Evolutionary conservation across 2,888 invertebrate species (phyloP).

Genomic region (Caenorhabditis auriculariae): DNA sequence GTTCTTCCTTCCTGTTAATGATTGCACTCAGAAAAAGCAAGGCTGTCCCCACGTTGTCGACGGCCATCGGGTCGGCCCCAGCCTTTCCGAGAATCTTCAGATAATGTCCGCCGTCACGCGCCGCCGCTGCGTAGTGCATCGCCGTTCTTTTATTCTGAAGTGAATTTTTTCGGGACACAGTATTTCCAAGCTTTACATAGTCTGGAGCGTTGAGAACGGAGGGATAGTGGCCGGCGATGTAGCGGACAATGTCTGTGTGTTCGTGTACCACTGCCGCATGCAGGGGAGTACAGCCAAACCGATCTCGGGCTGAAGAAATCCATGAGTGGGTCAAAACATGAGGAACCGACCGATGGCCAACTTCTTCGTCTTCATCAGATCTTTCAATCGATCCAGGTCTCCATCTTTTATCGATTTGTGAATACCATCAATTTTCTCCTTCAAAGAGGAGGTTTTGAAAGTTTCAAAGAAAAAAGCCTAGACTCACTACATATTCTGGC

Average conservation of each 20-base stretch:
- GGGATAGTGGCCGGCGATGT: slow-evolving; percentile 73
- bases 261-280: slow-evolving; percentile 86
- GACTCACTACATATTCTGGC: slow-evolving; percentile 45
- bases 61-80: slow-evolving; percentile 81
- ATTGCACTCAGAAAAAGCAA: too few relatives aligned
- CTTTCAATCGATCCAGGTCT: slow-evolving; percentile 79
- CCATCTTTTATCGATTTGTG: slow-evolving; percentile 83
- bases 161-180: not conserved
- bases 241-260: slow-evolving; percentile 72
- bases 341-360: slow-evolving; percentile 77
- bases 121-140: slow-evolving; percentile 81
- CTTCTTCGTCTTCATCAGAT: slow-evolving; percentile 75
- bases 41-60: slow-evolving; percentile 85
- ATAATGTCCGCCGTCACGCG: slow-evolving; percentile 72
- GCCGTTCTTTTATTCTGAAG: slow-evolving; percentile 79
- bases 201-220: slow-evolving; percentile 76
- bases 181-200: slow-evolving; percentile 52
- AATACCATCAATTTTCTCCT: slow-evolving; percentile 86
- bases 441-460: slow-evolving; percentile 26
- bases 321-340: not conserved
- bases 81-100: slow-evolving; percentile 73
- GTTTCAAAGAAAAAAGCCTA: not conserved
- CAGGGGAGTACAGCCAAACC: slow-evolving; percentile 68
- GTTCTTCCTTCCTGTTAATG: slow-evolving; percentile 75
- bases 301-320: slow-evolving; percentile 27